Conservation (phyloP, 2,797 vertebrate species). For the Hyperoplus lanceolatus region DNA sequence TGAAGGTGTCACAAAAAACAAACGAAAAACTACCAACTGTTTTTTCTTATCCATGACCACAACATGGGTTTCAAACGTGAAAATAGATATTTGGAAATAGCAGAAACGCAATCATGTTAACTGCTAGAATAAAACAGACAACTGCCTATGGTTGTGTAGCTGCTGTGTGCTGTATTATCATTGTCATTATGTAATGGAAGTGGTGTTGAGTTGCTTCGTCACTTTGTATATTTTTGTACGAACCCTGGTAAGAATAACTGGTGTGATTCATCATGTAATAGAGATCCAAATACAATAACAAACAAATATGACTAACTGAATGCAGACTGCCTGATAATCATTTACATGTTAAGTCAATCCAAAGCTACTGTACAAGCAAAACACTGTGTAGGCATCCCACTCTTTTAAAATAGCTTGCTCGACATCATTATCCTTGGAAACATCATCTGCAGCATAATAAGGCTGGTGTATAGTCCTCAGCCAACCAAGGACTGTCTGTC, state of each 20-base stretch:
- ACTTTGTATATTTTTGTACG: slow-evolving; percentile 23
- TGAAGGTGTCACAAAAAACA: slow-evolving; percentile 5
- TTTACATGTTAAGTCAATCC: slow-evolving; percentile 12
- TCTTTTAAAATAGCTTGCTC: slow-evolving; percentile 31
- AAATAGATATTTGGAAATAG: neutral
- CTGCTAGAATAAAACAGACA: slow-evolving; percentile 27
- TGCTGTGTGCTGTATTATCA: slow-evolving; percentile 5
- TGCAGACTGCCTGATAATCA: slow-evolving; percentile 11
- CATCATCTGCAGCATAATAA: slow-evolving; percentile 3
- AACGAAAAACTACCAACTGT: neutral
- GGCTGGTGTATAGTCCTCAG: neutral
- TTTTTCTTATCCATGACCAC: neutral
- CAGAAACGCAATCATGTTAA: slow-evolving; percentile 21
- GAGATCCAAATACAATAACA: neutral
- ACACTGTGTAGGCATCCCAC: slow-evolving; percentile 6
- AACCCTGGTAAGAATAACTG: slow-evolving; percentile 13
- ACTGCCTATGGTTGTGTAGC: slow-evolving; percentile 23
- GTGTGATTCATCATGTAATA: slow-evolving; percentile 16
- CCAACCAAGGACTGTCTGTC: slow-evolving; percentile 5
- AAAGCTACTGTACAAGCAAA: slow-evolving; percentile 8
- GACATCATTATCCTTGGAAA: slow-evolving; percentile 7
- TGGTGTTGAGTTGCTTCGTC: slow-evolving; percentile 35
- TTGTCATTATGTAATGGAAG: slow-evolving; percentile 25
- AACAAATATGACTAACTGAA: slow-evolving; percentile 20
- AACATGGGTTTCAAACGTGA: neutral